A percentile compares a stretch with the other conserved stretches of the same genome.
Conservation (phyloP, 2,888 invertebrate species). For the Diaprepes abbreviatus region DNA sequence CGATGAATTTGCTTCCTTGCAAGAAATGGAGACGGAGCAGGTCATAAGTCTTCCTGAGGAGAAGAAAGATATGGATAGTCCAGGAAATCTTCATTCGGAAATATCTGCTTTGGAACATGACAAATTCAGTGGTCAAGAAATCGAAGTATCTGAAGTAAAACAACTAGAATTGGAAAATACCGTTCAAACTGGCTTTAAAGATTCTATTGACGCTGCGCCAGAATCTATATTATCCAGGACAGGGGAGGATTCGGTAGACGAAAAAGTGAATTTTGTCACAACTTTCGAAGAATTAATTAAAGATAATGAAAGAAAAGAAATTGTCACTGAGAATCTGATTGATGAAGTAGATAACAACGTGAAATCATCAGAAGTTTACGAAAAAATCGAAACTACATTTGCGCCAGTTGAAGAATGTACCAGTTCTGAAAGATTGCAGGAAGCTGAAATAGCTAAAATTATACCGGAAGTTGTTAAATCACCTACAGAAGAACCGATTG, state of each 20-base stretch:
- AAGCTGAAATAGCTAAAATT: too few species aligned
- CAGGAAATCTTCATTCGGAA: background rate
- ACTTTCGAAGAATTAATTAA: background rate
- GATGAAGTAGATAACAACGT: background rate
- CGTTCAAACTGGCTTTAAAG: background rate
- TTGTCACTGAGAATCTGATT: background rate
- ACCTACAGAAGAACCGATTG: background rate
- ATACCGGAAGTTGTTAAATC: background rate
- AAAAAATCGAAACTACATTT: background rate
- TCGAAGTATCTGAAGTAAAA: background rate
- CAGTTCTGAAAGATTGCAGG: background rate
- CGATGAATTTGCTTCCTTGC: background rate
- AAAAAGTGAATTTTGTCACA: background rate
- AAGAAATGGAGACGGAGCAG: background rate
- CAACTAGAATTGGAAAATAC: background rate
- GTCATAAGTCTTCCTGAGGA: background rate
- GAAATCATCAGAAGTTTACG: background rate
- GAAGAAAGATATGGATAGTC: background rate
- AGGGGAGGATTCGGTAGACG: background rate
- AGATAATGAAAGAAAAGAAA: background rate
- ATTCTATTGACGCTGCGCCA: background rate
- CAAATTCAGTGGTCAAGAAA: background rate
- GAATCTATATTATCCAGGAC: background rate
- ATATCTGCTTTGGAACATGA: background rate
- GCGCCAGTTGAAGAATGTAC: slow-evolving; percentile 3